Percentiles rank a stretch among this genome's conserved stretches.
phyloP scores from a whole-genome alignment of 2,797 vertebrate species.

The Pogoniulus pusillus region DNA sequence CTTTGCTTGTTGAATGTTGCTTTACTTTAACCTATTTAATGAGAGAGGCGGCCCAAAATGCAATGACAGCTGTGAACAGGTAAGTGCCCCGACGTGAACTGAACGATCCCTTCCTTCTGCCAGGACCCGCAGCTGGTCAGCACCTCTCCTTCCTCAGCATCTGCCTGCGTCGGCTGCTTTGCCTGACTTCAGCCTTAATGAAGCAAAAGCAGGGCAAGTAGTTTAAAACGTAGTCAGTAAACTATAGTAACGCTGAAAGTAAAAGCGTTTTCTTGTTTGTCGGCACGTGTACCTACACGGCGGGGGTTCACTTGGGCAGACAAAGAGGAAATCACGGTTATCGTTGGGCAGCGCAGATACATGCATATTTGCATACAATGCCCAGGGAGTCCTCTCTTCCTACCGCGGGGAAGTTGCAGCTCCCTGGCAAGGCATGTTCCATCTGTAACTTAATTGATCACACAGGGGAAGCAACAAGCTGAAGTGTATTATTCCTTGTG shows the following conservation, averaged over 20 bases:
- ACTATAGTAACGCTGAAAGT: not conserved
- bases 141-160: conserved; percentile 42
- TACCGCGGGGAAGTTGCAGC: conserved; percentile 10
- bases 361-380: conserved; percentile 40
- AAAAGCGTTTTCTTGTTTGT: not conserved
- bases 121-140: conserved; percentile 23
- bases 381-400: not conserved
- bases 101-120: not conserved
- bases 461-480: conserved; percentile 62
- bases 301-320: conserved; percentile 18
- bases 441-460: conserved; percentile 46
- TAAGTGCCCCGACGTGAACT: conserved; percentile 61
- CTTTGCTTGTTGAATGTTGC: conserved; percentile 24
- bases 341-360: not conserved
- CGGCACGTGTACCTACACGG: conserved; percentile 19
- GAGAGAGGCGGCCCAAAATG: conserved; percentile 13
- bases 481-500: not conserved
- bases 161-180: not conserved
- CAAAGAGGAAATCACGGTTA: conserved; percentile 14
- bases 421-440: not conserved
- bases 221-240: not conserved
- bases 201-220: not conserved
- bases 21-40: not conserved
- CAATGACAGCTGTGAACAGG: conserved; percentile 56
- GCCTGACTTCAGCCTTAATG: not conserved